Evolutionary conservation across 2,113 vertebrate genomes (phyloP).

Genomic region (Saiga tatarica): DNA sequence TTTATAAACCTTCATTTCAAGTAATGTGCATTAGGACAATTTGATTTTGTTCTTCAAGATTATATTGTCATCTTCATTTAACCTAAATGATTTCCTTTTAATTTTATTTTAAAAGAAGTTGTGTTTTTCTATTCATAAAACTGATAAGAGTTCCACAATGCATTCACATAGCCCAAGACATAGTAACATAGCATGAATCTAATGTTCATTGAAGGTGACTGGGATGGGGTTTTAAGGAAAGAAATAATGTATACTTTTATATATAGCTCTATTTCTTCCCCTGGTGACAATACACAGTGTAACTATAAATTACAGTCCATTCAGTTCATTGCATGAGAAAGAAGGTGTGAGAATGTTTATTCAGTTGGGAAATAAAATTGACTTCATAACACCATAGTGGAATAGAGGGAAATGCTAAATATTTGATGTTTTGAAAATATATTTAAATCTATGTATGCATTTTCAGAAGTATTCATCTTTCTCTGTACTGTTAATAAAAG

Average conservation of each 20-base stretch:
- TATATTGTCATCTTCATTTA: background rate
- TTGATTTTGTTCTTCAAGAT: background rate
- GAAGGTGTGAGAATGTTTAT: slow-evolving; percentile 49
- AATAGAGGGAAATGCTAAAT: slow-evolving; percentile 34
- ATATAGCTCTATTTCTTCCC: background rate
- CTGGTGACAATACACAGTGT: slow-evolving; percentile 19
- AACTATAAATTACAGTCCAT: slow-evolving; percentile 51
- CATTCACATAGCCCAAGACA: background rate
- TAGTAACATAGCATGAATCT: background rate
- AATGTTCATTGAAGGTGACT: slow-evolving; percentile 27
- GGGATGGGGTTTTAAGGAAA: background rate
- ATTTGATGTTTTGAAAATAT: slow-evolving; percentile 66
- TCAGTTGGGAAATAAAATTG: slow-evolving; percentile 70
- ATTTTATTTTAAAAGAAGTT: background rate
- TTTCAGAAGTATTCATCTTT: slow-evolving; percentile 58
- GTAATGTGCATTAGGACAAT: background rate
- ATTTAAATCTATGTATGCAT: slow-evolving; percentile 72
- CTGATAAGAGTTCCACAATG: background rate
- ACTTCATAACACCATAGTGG: slow-evolving; percentile 23
- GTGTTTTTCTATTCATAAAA: background rate
- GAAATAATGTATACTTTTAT: background rate
- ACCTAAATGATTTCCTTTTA: background rate
- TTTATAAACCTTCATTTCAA: background rate
- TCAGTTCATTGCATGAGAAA: slow-evolving; percentile 27
- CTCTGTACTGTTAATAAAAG: slow-evolving; percentile 52